Evolutionary conservation across 1,140 invertebrate species (phyloP).

Genomic region (Brachionus paranguensis): DNA sequence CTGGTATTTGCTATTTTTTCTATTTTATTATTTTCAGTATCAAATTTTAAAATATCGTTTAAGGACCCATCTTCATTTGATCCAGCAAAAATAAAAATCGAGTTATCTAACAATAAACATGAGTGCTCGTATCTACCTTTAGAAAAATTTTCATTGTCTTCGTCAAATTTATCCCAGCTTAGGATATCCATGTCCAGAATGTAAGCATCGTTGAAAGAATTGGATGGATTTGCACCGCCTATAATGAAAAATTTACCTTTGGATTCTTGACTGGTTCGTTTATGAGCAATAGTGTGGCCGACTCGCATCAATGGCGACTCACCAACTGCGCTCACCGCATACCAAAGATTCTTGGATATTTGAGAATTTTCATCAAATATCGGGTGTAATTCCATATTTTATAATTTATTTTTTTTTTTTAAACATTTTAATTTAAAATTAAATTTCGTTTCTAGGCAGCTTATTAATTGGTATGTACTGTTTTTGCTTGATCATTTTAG

Average conservation of each 20-base stretch:
- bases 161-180: constrained; percentile 49
- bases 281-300: constrained; percentile 50
- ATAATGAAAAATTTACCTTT: constrained; percentile 51
- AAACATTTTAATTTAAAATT: not conserved
- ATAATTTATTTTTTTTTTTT: not conserved
- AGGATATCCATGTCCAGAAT: constrained; percentile 51
- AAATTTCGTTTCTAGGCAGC: not conserved
- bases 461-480: not conserved
- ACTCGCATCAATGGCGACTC: constrained; percentile 52
- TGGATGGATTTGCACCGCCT: constrained; percentile 53
- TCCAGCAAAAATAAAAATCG: constrained; percentile 54
- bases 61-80: constrained; percentile 52
- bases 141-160: not conserved
- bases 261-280: constrained; percentile 44
- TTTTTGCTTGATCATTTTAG: not conserved
- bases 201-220: constrained; percentile 50
- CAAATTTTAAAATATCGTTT: constrained; percentile 52
- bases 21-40: constrained; percentile 47
- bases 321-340: constrained; percentile 49
- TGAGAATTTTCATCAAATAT: constrained; percentile 28
- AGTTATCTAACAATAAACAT: constrained; percentile 51
- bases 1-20: constrained; percentile 43
- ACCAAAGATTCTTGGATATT: constrained; percentile 46
- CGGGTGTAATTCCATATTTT: constrained; percentile 26
- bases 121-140: not conserved